Evolutionary conservation across 2,113 vertebrate species (phyloP), one percentile per base, ranked within the genome.

Genomic region (Mustela lutreola): DNA sequence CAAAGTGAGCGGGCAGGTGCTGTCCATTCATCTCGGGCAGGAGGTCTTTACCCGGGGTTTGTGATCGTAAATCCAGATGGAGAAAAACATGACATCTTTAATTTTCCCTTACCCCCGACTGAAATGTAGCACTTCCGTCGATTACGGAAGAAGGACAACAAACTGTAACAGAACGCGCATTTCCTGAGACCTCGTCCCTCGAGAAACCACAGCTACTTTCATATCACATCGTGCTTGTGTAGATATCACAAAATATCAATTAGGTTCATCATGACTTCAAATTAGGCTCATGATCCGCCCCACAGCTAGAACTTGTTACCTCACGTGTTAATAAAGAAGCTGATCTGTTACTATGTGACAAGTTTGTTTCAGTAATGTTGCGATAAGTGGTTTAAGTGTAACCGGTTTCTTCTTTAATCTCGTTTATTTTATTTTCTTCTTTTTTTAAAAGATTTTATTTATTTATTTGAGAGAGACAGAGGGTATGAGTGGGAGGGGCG

Each of bases 241-340:
- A 45, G 31, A 14, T 48, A 89, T 19, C 80, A 45, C 60, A 87
- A 56, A 50, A 86, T 82, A 92, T 83, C 84, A 53, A 2, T 79
- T 45, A 90, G 19, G 28, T 18, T 89, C 81, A n/a, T 67, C 63
- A 4, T 31, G 8, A 58, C 87, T 95, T 92, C 81, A 82, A 70
- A n/a, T 83, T n/a, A 83, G 62, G 1, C 45, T 83, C 79, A 18
- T 65, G 36, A 73, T 53, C 60, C 56, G 22, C 42, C 7, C 26
- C 50, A 33, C 28, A 12, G 10, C 28, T 36, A 82, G 88, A 84
- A 89, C 10, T 6, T 63, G 71, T 85, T 36, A 82, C 48, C 58
- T 62, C 65, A n/a, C 3, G 10, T 94, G 94, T 73, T 81, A 73
- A 94, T 60, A 82, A 79, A 94, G 91, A 65, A 42, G 33, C 10